phyloP scores from a whole-genome alignment of 2,113 vertebrate species.

The Trachemys scripta region DNA sequence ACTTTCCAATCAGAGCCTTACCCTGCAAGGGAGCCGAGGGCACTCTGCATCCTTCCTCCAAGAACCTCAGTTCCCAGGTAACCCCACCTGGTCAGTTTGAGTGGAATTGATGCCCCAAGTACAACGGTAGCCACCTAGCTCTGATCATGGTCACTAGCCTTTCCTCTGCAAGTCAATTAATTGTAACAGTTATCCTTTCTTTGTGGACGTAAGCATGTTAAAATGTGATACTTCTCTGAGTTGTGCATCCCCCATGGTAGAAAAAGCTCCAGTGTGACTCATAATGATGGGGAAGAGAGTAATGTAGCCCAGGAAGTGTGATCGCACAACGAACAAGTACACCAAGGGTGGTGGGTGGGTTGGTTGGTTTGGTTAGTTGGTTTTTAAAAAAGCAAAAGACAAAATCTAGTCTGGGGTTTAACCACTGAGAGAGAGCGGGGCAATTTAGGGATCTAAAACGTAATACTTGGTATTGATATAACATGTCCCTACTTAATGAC shows the following conservation, averaged over 20 bases:
- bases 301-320: background rate
- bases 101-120: rapidly evolving
- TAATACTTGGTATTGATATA: background rate
- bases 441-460: background rate
- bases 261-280: background rate
- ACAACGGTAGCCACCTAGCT: background rate
- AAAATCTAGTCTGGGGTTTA: background rate
- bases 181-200: background rate
- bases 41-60: background rate
- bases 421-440: background rate
- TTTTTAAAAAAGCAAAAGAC: background rate
- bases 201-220: background rate
- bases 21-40: background rate
- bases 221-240: background rate
- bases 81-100: background rate
- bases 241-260: background rate
- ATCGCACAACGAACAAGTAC: rapidly evolving
- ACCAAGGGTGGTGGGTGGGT: background rate
- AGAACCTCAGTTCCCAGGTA: background rate
- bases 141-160: background rate
- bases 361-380: background rate
- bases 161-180: background rate
- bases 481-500: background rate
- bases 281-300: background rate
- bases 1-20: background rate